Evolutionary conservation across 2,113 vertebrate genomes (phyloP).

Genomic region (Anthoscopus minutus): DNA sequence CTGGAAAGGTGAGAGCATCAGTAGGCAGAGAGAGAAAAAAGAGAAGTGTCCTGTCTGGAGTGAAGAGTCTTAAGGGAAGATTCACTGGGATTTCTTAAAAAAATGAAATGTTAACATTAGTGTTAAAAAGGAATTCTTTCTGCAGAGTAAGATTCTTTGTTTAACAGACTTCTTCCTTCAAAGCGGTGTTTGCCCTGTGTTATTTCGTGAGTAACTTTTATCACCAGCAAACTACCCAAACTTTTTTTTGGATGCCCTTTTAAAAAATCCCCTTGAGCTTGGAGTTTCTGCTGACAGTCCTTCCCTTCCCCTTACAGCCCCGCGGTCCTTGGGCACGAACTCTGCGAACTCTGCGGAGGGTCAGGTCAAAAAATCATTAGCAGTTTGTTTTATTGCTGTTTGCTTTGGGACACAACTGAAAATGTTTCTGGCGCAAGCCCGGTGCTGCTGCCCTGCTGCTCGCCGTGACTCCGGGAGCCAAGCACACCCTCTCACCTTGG

Average conservation of each 20-base stretch:
- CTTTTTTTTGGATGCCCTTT: not conserved
- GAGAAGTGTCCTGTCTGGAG: not conserved
- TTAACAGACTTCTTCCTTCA: not conserved
- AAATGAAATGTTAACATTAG: not conserved
- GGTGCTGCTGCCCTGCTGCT: not conserved
- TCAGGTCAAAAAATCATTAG: not conserved
- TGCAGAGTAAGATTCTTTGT: not conserved
- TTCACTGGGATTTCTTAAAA: not conserved
- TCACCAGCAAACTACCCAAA: not conserved
- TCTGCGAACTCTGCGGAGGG: not conserved
- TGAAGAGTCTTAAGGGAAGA: not conserved
- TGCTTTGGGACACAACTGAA: not conserved
- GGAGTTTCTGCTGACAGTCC: not conserved
- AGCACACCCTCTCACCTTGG: not conserved
- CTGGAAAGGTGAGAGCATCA: not conserved
- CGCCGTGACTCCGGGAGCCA: not conserved
- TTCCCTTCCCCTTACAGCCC: not conserved
- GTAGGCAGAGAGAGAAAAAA: not conserved
- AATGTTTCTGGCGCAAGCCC: not conserved
- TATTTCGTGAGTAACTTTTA: not conserved
- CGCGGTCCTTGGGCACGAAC: not conserved
- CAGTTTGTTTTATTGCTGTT: conserved; percentile 1
- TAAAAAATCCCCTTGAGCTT: not conserved
- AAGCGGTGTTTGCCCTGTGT: not conserved
- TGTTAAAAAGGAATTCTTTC: not conserved